A percentile compares a stretch with the other conserved stretches of the same genome.
phyloP scores from a whole-genome alignment of 2,888 invertebrate genomes.

The Drosophila kanekoi region DNA sequence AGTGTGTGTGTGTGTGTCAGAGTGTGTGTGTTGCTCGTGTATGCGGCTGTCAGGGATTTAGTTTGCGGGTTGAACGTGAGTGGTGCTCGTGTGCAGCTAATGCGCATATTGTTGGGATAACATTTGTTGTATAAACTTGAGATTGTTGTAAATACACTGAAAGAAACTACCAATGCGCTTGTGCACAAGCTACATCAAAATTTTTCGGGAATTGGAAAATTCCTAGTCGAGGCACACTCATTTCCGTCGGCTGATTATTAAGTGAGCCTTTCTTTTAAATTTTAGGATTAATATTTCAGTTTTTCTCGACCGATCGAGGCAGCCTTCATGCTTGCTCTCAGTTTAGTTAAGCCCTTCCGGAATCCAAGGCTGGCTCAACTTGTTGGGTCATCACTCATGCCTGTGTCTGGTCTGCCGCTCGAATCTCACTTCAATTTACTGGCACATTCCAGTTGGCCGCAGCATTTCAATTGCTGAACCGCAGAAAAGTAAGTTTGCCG shows the following conservation, averaged over 20 bases:
- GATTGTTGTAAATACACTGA: conserved; percentile 11
- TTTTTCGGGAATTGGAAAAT: no score
- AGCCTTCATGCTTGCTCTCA: neutral
- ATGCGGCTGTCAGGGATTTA: conserved; percentile 29
- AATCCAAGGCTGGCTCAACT: conserved; percentile 8
- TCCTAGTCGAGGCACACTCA: no score
- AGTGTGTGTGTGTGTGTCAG: neutral
- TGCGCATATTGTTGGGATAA: conserved; percentile 30
- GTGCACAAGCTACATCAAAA: neutral
- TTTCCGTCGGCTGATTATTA: no score
- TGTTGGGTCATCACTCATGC: conserved; percentile 31
- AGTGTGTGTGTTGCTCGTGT: conserved; percentile 11
- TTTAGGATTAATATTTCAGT: neutral
- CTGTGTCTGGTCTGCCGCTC: conserved; percentile 1
- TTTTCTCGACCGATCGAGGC: no score
- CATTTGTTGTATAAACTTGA: conserved; percentile 21
- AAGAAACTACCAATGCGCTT: neutral
- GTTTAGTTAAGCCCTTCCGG: neutral
- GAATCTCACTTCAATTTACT: conserved; percentile 37
- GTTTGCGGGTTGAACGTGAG: conserved; percentile 30
- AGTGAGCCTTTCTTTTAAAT: no score
- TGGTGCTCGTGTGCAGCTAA: conserved; percentile 39
- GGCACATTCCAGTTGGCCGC: conserved; percentile 35
- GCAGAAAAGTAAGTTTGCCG: conserved; percentile 68
- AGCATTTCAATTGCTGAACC: conserved; percentile 67